Base-by-base conservation (phyloP, 2,888 invertebrate species). In the Andrena dorsata region DNA sequence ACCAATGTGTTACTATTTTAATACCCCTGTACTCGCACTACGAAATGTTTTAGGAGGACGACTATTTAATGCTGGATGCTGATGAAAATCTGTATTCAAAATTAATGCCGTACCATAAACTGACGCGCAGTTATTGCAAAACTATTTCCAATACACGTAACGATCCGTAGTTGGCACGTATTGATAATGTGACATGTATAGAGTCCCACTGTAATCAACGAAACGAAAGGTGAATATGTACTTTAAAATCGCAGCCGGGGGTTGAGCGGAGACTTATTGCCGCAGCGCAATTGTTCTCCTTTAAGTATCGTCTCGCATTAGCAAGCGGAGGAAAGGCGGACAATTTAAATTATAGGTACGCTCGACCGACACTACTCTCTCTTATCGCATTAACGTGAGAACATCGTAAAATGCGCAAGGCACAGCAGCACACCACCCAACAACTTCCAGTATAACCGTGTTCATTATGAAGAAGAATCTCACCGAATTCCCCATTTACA, bases 301-400 rank as follows among this genome's bases (percentile, higher is more conserved):
- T 80, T 86, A 87, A 88, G 80, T 88, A 86, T 82, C 84, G 78
- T 58, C 75, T 71, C 69, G 66, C 76, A 80, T 88, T 88, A 87
- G 78, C 73, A 63, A 76, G 83, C 66, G 77, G 68, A 76, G 86
- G 80, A 72, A 83, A 79, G 77, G 79, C 78, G 82, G 76, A 73
- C 88, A 82, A 86, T 88, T 87, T 86, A 86, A 87, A 84, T 87
- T 87, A 86, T 82, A 82, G 84, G 68, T 73, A 69, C 41, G 71
- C 86, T 66, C 78, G 80, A 73, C 80, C 60, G 80, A 86, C 88
- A 78, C 87, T 83, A 64, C 71, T 84, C 80, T 65, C 86, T 81
- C 84, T 87, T 88, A 88, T 87, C 87, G 86, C 82, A 84, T 88
- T 87, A 87, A 84, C 87, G 81, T 74, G 68, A 66, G 76, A 88